Percentiles rank a stretch among this genome's conserved stretches.
Evolutionary conservation across 2,888 invertebrate genomes (phyloP).

Genomic region (Synanthedon formicaeformis): DNA sequence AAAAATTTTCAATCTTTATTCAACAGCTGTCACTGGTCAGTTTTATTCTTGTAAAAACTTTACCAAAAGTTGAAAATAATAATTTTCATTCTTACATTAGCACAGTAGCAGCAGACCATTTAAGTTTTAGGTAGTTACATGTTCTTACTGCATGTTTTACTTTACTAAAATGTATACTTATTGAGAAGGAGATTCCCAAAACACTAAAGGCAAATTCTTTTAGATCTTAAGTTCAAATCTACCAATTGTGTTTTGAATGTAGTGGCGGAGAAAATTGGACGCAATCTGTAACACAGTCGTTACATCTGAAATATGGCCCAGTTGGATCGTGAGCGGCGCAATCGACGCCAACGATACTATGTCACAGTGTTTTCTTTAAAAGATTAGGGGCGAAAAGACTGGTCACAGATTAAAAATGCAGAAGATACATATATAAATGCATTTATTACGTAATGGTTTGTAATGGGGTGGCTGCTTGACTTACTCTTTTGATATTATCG

Average conservation of each 20-base stretch:
- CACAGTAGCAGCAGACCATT: too few relatives aligned
- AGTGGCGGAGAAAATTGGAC: slow-evolving; percentile 41
- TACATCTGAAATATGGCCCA: slow-evolving; percentile 46
- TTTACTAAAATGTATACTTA: too few relatives aligned
- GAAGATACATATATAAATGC: too few relatives aligned
- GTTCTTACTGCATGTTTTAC: too few relatives aligned
- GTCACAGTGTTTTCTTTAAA: slow-evolving; percentile 25
- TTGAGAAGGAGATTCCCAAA: neutral
- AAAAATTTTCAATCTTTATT: neutral
- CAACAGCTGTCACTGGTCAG: too few relatives aligned
- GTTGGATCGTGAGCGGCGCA: slow-evolving; percentile 39
- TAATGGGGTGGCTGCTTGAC: too few relatives aligned
- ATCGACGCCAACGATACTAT: slow-evolving; percentile 36
- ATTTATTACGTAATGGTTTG: too few relatives aligned
- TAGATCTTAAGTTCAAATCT: neutral
- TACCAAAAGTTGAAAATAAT: too few relatives aligned
- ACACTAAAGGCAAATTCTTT: neutral
- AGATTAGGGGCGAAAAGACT: slow-evolving; percentile 16
- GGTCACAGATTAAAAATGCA: neutral
- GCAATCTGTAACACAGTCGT: slow-evolving; percentile 53
- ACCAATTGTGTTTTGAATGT: slow-evolving; percentile 34
- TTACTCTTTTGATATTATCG: too few relatives aligned
- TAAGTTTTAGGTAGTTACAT: too few relatives aligned
- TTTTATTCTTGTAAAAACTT: too few relatives aligned
- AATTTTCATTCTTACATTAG: too few relatives aligned